Evolutionary conservation across 2,113 vertebrate species (phyloP).

Genomic region (Illadopsis cleaveri): DNA sequence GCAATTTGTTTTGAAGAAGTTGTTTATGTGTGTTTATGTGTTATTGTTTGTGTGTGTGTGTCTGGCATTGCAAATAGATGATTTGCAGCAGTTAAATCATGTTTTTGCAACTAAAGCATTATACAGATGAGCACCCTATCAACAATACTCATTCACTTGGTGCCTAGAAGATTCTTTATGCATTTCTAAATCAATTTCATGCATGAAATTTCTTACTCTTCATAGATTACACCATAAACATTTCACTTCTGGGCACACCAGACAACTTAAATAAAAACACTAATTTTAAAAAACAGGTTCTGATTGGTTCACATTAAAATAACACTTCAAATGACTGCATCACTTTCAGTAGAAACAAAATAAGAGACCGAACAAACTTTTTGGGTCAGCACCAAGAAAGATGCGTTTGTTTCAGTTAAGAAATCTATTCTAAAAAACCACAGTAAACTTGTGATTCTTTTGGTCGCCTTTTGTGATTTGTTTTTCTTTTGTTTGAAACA

Average conservation of each 20-base stretch:
- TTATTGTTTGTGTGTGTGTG: background rate
- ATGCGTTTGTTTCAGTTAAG: background rate
- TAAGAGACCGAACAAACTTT: background rate
- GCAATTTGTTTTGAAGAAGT: background rate
- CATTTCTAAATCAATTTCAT: slow-evolving; percentile 72
- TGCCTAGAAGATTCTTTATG: slow-evolving; percentile 24
- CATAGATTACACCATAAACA: background rate
- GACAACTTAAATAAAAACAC: background rate
- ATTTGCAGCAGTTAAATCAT: background rate
- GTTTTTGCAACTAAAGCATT: slow-evolving; percentile 5
- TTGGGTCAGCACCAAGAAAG: background rate
- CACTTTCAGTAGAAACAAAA: background rate
- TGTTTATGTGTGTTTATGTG: too few species aligned
- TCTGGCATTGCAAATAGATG: background rate
- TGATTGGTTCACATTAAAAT: background rate
- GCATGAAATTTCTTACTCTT: background rate
- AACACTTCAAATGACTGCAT: background rate
- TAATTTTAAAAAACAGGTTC: background rate
- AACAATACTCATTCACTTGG: slow-evolving; percentile 5
- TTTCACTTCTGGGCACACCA: background rate
- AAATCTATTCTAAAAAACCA: background rate
- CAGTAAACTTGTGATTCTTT: background rate
- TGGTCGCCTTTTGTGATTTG: background rate
- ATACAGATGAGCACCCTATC: background rate
- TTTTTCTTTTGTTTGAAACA: background rate